Base-by-base conservation (phyloP, 2,113 vertebrate species). In the Cebidichthys violaceus region DNA sequence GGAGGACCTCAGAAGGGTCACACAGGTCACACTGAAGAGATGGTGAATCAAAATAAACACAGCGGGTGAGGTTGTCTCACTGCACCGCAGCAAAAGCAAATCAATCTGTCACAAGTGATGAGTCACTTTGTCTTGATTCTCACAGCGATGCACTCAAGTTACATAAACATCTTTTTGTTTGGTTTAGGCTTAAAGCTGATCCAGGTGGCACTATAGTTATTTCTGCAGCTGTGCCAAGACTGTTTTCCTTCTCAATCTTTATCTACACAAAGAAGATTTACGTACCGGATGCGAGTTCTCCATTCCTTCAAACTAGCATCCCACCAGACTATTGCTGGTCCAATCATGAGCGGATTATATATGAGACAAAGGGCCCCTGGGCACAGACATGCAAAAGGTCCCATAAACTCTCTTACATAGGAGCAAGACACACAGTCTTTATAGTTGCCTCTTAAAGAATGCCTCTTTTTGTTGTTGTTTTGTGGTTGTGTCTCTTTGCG, bases 81-180 rank as follows among this genome's bases (percentile, higher is more conserved):
- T n/a, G 22, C 33, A 47, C 29, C n/a, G 20, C n/a, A 27, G 24
- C 17, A 18, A 52, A 71, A 37, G 15, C 59, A 57, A 81, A 81
- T 79, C 33, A 77, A 9, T 55, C 54, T 64, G 62, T 54, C 33
- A 55, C 22, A 75, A 29, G 13, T 22, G 70, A 65, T 61, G 43
- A 71, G n/a, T 67, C 62, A 50, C 9, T 33, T 61, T n/a, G 64
- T 68, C 66, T 43, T n/a, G 67, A 54, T 54, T 73, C 66, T 60
- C 27, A 61, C 2, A 1, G 35, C 66, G 9, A 60, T 18, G 14
- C 20, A 64, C 24, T 81, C 22, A n/a, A 15, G 57, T 79, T 72
- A 74, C 47, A 35, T 50, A 75, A 90, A 91, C 68, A 83, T 59
- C 17, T 59, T n/a, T 65, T 4, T 60, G n/a, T 83, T 81, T 79